Evolutionary conservation across 2,888 invertebrate genomes (phyloP), one percentile per base, ranked within the genome.

Genomic region (Tridacna gigas): DNA sequence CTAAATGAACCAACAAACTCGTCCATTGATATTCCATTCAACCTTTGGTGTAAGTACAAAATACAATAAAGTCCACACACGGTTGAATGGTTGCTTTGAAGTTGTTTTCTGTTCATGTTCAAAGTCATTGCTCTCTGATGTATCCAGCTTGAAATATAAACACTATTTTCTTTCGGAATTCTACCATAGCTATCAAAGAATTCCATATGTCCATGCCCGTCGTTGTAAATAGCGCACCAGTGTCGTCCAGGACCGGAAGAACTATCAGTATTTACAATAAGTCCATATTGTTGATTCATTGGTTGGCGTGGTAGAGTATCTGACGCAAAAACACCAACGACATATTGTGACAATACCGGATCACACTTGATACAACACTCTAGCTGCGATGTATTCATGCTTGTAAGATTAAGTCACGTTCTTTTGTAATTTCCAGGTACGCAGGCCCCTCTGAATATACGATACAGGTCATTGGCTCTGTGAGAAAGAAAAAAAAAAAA

Each of bases 231-330:
- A 18, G 79, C 80, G 25, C 76, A 76, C 79, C 84, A 82, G 28
- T 84, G 84, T 47, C n/a, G 22, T n/a, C 84, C 84, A 5, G 77
- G 67, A 63, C 61, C 56, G 22, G 45, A 18, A 66, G 65, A 51
- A 48, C 63, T 73, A 51, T 84, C 81, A 5, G 81, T 84, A 67
- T 84, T 84, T 22, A 60, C 81, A n/a, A 84, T 81, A 47, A 84
- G 67, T 26, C 82, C 81, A 28, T 47, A 81, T 12, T 75, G 71
- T 37, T 12, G 7, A 22, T 22, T 12, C 20, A 63, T 60, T 22
- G 51, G 56, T 56, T 37, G 15, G 20, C 22, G 51, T 26, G 78
- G 82, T 26, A 78, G 66, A 60, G 26, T 26, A 28, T 82, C 82
- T 15, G 82, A 73, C 11, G 78, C 74, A 47, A 60, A 82, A 20